phyloP scores from a whole-genome alignment of 2,113 vertebrate genomes.

The Notechis scutatus region DNA sequence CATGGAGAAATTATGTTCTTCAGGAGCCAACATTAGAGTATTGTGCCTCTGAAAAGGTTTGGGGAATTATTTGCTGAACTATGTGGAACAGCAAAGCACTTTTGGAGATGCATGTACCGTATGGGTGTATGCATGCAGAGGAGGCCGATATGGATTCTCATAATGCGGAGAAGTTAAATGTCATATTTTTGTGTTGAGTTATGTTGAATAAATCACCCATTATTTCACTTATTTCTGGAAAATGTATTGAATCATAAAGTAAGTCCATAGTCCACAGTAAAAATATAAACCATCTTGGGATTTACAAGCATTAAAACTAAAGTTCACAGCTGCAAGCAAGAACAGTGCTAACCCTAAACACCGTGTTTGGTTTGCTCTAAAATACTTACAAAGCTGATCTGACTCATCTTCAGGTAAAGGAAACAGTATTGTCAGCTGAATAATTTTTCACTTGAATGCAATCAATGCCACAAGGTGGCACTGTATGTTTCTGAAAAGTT shows the following conservation, averaged over 20 bases:
- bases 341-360: background rate
- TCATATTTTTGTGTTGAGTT: background rate
- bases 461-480: conserved; percentile 58
- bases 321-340: background rate
- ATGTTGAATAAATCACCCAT: background rate
- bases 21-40: background rate
- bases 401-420: background rate
- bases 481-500: conserved; percentile 19
- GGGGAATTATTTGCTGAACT: background rate
- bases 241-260: background rate
- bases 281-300: background rate
- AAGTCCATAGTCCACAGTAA: background rate
- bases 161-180: background rate
- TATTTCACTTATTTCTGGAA: background rate
- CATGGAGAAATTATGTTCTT: background rate
- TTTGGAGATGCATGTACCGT: background rate
- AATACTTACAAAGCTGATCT: accelerated
- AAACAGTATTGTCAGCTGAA: background rate
- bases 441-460: accelerated
- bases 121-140: background rate
- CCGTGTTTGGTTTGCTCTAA: background rate
- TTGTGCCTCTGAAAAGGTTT: background rate
- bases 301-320: background rate
- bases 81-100: background rate
- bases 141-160: background rate